Base-by-base conservation (phyloP, 2,113 vertebrate species). In the Platichthys flesus region DNA sequence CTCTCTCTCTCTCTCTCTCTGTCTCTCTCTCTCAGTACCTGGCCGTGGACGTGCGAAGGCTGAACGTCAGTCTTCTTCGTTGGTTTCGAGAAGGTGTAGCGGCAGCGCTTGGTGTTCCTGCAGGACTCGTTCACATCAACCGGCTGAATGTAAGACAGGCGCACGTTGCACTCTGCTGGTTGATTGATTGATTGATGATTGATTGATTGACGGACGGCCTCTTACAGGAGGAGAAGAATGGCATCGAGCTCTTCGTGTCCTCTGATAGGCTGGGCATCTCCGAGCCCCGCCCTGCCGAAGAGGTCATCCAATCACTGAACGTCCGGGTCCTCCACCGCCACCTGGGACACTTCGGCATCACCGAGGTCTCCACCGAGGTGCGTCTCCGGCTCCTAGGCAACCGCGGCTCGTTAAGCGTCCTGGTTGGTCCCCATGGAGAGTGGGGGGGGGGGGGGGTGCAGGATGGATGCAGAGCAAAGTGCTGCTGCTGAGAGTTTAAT, bases 201-300 rank as follows among this genome's bases (percentile, higher is more conserved):
- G 13, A 13, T 54, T 37, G 20, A 56, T 2, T 45, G 12, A 47
- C 14, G 71, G 20, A 66, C 12, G 14, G 4, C 1, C 67, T 55
- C 55, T 64, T 63, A 31, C 89, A 99, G 97, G 96, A 90, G 66
- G 93, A 95, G 92, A 97, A 95, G 90, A 98, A 97, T 84, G 95
- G 95, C 72, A 92, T 99, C 21, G 97, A 99, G 82, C 92, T 99
- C 26, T 99, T 96, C n/a, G 96, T 98, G 80, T 97, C 96, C 56
- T 96, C 95, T 56, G 92, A 90, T 75, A 95, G 95, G 85, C 86
- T 89, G 65, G 96, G 95, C 16, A 74, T 89, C 73, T 88, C 94
- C 0, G 95, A 97, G 51, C 94, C 94, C 0, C 91, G 97, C 40
- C 92, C 95, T 0, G 96, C 97, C 3, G 95, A 97, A 61, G 96